Percentiles rank a stretch among this genome's conserved stretches.
phyloP scores from a whole-genome alignment of 2,888 invertebrate species.

The Megaustenia siamemsis region DNA sequence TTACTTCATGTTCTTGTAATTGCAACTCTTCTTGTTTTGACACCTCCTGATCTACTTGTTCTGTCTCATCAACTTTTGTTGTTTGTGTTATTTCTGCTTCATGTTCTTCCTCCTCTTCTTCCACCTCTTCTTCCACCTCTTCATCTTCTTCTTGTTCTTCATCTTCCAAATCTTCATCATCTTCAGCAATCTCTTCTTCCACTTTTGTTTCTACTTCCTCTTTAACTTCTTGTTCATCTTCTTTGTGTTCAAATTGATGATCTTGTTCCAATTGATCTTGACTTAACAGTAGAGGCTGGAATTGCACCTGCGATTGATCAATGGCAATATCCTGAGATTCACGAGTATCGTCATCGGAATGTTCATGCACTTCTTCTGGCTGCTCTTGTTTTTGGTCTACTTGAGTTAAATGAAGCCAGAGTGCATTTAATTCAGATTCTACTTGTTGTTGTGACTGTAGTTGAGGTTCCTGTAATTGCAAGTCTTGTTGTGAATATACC shows the following conservation, averaged over 20 bases:
- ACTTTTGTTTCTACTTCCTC: background rate
- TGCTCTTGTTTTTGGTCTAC: too few species aligned
- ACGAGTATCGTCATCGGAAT: too few species aligned
- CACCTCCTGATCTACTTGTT: background rate
- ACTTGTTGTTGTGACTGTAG: too few species aligned
- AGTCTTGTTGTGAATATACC: too few species aligned
- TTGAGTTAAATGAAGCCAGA: too few species aligned
- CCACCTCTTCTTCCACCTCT: background rate
- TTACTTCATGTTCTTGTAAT: background rate
- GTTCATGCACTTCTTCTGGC: too few species aligned
- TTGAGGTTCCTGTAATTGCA: too few species aligned
- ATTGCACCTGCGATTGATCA: too few species aligned
- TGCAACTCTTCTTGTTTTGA: background rate
- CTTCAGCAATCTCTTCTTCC: background rate
- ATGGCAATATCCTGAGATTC: too few species aligned
- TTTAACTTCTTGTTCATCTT: background rate
- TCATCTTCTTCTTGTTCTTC: background rate
- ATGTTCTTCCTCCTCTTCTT: background rate
- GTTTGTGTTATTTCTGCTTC: background rate
- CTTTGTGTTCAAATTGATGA: background rate
- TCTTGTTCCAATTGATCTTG: background rate
- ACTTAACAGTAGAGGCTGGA: too few species aligned
- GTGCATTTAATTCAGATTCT: too few species aligned
- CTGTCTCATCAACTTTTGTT: background rate
- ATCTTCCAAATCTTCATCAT: background rate